Base-by-base conservation (phyloP, 2,888 invertebrate species). In the Meloe dianella region DNA sequence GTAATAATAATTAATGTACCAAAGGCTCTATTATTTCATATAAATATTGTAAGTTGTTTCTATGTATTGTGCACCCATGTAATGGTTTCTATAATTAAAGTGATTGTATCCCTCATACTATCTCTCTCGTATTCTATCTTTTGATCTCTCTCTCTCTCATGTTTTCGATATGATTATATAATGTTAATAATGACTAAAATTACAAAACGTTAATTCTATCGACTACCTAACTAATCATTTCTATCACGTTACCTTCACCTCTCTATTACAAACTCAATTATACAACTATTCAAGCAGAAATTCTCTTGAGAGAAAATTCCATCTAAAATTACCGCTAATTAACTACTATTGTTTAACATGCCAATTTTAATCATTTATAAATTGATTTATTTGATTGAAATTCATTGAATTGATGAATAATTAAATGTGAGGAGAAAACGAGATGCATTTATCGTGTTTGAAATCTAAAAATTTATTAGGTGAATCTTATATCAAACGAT, bases 181-280 rank as follows among this genome's bases (percentile, higher is more conserved):
- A 54, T 54, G 12, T 27, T 14, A 7, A 54, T 27, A 54, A 54
- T 54, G n/a, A 54, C 54, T 14, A 54, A 54, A 24, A 54, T 54
- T 54, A 54, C 54, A 24, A 54, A 51, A 54, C 54, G 27, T 27
- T 54, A 54, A 54, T 54, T 54, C 54, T 8, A 54, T 54, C 27
- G 27, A 54, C 27, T 54, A 27, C 5, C 14, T 22, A 51, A 24
- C 27, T 54, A 54, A 54, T 54, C 54, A 54, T 54, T 54, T 54
- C 54, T 24, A 54, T 27, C 54, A 54, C 27, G 27, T 24, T 54
- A 54, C 22, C 54, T 54, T 24, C 27, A 54, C 51, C 51, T 51
- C 22, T 22, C 22, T 24, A 54, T 54, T 54, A 24, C 24, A 2
- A 24, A 54, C 27, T 54, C 27, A 54, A 54, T 54, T 54, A 54